Base-by-base conservation (phyloP, 2,113 vertebrate species). In the Chloebia gouldiae region DNA sequence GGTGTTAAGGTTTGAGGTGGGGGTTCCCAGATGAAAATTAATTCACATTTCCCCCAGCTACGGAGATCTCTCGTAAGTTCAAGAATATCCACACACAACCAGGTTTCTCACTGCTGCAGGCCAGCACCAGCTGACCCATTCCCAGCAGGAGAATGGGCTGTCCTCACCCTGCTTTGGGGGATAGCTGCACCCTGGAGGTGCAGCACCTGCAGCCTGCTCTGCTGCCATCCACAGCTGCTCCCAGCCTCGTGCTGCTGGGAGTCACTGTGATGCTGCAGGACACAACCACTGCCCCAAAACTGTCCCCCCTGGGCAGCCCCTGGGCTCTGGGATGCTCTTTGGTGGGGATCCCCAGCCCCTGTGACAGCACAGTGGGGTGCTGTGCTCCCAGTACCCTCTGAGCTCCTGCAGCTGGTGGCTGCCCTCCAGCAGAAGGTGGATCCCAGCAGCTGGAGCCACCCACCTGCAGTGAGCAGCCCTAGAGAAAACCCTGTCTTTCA, bases 311-410 rank as follows among this genome's bases (percentile, higher is more conserved):
- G 35, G 8, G 18, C 28, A 14, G 33, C 1, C 0, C 11, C 78
- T 17, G 40, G 40, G 31, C 57, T 50, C 73, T 60, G 45, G 50
- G 54, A 4, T 50, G n/a, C 33, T 64, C 6, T 17, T 78, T 28
- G 30, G 5, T 35, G 24, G 25, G 64, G 44, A 64, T 18, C 33
- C 7, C 18, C 30, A 45, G 57, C 3, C 0, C 5, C 50, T 17
- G 20, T 10, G 14, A 21, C 0, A 5, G 21, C 53, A 39, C 61
- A 77, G 12, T 2, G 3, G 18, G 31, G 3, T 14, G 45, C 53
- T 18, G 1, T 2, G 19, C n/a, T 28, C 39, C 44, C 1, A 0
- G 3, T 4, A 8, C 11, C 3, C 61, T 6, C 80, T 22, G 44
- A 83, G 61, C 28, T 59, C 42, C 27, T n/a, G 10, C 42, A 66